A percentile compares a stretch with the other conserved stretches of the same genome.
These are phyloP conservation scores for Iselma pallidipennis DNA, from an alignment of 2,888 invertebrate genomes.

Conservation along the genomic window DNA sequence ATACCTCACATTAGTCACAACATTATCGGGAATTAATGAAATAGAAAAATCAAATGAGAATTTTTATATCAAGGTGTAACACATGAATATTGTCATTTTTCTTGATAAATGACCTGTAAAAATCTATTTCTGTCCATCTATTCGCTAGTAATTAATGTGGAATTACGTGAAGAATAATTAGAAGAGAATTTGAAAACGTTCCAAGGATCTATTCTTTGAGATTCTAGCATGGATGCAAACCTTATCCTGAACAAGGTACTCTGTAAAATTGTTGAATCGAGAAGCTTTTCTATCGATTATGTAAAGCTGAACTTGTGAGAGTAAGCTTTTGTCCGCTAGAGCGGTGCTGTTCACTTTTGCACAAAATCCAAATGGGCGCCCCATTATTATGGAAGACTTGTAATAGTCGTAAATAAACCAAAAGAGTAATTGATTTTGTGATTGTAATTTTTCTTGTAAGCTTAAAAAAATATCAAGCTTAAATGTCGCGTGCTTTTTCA, in stretches of 20 bases:
- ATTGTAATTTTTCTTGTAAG: constrained; percentile 42
- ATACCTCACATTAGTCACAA: too few relatives aligned
- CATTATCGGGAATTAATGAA: too few relatives aligned
- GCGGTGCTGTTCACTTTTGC: constrained; percentile 14
- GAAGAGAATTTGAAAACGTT: background rate
- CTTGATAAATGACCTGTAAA: too few relatives aligned
- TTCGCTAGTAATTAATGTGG: too few relatives aligned
- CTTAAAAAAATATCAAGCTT: constrained; percentile 36
- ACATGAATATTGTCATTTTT: too few relatives aligned
- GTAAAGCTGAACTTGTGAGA: constrained; percentile 24
- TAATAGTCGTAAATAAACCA: constrained; percentile 44
- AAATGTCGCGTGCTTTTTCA: constrained; percentile 33
- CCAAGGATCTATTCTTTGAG: background rate
- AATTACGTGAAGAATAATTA: background rate
- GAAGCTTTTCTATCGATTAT: constrained; percentile 31
- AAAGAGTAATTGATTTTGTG: constrained; percentile 46
- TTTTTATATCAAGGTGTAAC: too few relatives aligned
- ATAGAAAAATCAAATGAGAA: too few relatives aligned
- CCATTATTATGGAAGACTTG: constrained; percentile 46
- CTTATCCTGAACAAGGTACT: constrained; percentile 15
- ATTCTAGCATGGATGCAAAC: constrained; percentile 28
- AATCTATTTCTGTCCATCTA: too few relatives aligned
- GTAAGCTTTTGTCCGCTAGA: constrained; percentile 30
- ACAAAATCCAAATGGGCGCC: background rate
- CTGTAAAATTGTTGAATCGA: constrained; percentile 18